A percentile compares a stretch with the other conserved stretches of the same genome.
Evolutionary conservation across 2,113 vertebrate genomes (phyloP).

Genomic region (Forbesichthys papilliferus): DNA sequence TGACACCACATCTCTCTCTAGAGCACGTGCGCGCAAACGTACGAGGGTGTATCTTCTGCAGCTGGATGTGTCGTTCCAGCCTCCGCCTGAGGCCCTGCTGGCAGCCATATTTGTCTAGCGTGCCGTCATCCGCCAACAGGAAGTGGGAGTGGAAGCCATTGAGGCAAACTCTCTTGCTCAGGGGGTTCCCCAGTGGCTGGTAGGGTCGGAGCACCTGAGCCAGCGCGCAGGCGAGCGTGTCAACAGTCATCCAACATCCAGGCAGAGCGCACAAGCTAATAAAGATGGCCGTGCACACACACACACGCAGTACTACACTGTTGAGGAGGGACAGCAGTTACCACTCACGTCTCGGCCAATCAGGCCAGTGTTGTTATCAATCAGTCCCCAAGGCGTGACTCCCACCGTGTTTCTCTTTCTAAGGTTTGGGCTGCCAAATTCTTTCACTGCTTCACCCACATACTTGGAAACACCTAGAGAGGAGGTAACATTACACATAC

Average conservation of each 20-base stretch:
- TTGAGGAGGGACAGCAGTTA: background rate
- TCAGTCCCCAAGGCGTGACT: constrained; percentile 91
- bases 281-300: background rate
- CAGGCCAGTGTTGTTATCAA: constrained; percentile 91
- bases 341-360: constrained; percentile 90
- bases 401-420: constrained; percentile 90
- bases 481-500: constrained; percentile 2
- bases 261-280: background rate
- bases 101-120: constrained; percentile 89
- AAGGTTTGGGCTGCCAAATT: constrained; percentile 81
- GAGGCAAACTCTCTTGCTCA: constrained; percentile 90
- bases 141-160: constrained; percentile 96
- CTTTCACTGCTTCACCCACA: constrained; percentile 90
- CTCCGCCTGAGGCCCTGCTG: constrained; percentile 87
- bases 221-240: constrained; percentile 4
- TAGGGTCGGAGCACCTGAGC: constrained; percentile 87
- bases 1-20: background rate
- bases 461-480: constrained; percentile 88
- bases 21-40: constrained; percentile 58
- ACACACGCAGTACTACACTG: background rate
- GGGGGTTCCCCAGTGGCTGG: constrained; percentile 88
- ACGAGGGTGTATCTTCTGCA: constrained; percentile 91
- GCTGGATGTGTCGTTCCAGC: constrained; percentile 87
- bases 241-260: background rate
- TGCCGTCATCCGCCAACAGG: constrained; percentile 92